Conservation (phyloP, 2,888 invertebrate species). For the Orchestes rusci region DNA sequence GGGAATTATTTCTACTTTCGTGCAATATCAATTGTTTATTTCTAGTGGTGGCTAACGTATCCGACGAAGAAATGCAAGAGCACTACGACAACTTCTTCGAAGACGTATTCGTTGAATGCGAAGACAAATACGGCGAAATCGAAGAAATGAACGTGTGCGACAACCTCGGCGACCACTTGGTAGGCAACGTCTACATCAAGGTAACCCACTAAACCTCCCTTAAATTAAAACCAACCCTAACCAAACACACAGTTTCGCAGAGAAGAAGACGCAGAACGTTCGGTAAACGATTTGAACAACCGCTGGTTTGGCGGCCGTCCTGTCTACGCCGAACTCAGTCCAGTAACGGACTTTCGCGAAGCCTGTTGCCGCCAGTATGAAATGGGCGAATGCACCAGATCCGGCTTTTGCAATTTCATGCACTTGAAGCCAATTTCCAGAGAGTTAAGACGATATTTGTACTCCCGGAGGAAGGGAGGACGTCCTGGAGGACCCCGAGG, state of each 20-base stretch:
- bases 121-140: constrained; percentile 98
- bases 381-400: constrained; percentile 98
- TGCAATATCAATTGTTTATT: constrained; percentile 14
- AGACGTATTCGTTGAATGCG: constrained; percentile 98
- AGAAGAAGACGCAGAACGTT: constrained; percentile 98
- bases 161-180: constrained; percentile 96
- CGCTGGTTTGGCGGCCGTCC: constrained; percentile 99
- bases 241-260: constrained; percentile 78
- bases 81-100: constrained; percentile 99
- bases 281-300: constrained; percentile 94
- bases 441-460: constrained; percentile 61
- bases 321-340: constrained; percentile 96
- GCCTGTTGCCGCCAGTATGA: constrained; percentile 99
- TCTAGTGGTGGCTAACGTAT: constrained; percentile 83
- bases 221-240: neutral
- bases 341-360: constrained; percentile 98
- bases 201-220: constrained; percentile 42
- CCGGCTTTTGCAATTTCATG: constrained; percentile 99
- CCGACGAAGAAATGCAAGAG: constrained; percentile 98
- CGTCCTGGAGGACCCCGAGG: constrained; percentile 18
- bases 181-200: constrained; percentile 99
- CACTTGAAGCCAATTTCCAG: constrained; percentile 97
- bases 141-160: constrained; percentile 99
- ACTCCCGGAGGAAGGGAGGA: constrained; percentile 32
- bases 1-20: no score